Percentiles rank a stretch among this genome's conserved stretches.
phyloP scores from a whole-genome alignment of 2,797 vertebrate species.

The Sparus aurata region DNA sequence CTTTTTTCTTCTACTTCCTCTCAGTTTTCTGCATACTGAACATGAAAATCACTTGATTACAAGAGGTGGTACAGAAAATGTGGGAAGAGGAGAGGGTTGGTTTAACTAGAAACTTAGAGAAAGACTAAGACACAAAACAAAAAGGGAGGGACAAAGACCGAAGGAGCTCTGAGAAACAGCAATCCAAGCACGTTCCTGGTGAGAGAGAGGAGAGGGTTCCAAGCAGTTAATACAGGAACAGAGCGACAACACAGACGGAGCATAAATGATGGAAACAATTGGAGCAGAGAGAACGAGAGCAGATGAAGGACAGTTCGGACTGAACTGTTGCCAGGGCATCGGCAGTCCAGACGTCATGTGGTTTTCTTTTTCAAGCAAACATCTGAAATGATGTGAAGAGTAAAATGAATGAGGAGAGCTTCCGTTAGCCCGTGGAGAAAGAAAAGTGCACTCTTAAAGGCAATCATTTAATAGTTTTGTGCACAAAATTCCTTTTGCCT shows the following conservation, averaged over 20 bases:
- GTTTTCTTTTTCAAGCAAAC: background rate
- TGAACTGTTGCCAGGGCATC: slow-evolving; percentile 11
- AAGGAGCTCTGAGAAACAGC: slow-evolving; percentile 8
- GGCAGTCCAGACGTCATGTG: slow-evolving; percentile 8
- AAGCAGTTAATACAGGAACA: slow-evolving; percentile 21
- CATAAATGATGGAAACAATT: slow-evolving; percentile 27
- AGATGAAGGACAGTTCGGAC: slow-evolving; percentile 25
- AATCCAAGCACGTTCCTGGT: slow-evolving; percentile 2
- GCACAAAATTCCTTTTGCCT: background rate
- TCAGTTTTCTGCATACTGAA: slow-evolving; percentile 48
- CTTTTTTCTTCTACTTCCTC: slow-evolving; percentile 35
- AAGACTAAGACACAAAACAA: background rate
- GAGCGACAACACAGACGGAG: slow-evolving; percentile 4
- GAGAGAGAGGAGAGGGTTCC: background rate
- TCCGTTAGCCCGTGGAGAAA: background rate
- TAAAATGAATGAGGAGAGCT: background rate
- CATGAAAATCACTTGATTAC: slow-evolving; percentile 43
- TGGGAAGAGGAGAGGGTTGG: slow-evolving; percentile 3
- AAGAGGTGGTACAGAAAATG: background rate
- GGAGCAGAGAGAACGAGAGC: background rate
- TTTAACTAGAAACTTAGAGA: slow-evolving; percentile 10
- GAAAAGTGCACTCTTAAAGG: background rate
- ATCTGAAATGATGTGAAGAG: background rate
- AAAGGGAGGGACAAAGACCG: slow-evolving; percentile 4
- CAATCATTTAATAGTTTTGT: background rate